Base-by-base conservation (phyloP, 2,113 vertebrate genomes). In the Polypterus senegalus region DNA sequence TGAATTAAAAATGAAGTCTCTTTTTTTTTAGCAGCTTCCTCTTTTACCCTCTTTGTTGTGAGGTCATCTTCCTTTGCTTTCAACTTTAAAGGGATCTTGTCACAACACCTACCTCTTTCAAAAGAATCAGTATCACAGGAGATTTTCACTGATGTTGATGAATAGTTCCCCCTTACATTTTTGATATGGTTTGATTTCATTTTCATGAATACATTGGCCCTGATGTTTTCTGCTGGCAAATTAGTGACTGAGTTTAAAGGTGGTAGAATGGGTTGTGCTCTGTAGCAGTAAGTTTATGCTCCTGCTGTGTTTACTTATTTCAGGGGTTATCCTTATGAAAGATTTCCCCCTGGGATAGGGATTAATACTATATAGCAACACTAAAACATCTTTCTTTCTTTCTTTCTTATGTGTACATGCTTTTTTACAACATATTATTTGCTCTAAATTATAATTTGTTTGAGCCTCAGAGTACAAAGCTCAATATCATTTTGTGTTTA, bases 171-270 rank as follows among this genome's bases (percentile, higher is more conserved):
- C 65, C 62, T 59, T 70, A 65, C 73, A 73, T 56, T 70, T 56
- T 68, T 72, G 68, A 71, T 46, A 60, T 69, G 69, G 65, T 73
- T 67, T 74, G 72, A 76, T 77, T 75, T 77, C 69, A 76, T 9
- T 57, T 44, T 57, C 56, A 43, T 27, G 74, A 78, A 75, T 81
- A 74, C 55, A 81, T 85, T 82, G 74, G 66, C 65, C 59, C 6
- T 79, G 72, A 77, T 83, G 67, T 81, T 69, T 74, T 67, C 71
- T 70, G 60, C 67, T 68, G 72, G 69, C 74, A 81, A 82, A 84
- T 85, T 79, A 79, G 77, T 71, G 80, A 82, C 84, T 80, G 67
- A 76, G 66, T 76, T 77, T 76, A 69, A 64, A 68, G 62, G 70
- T 70, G 27, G 27, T 1, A 27, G 27, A 27, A 27, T 27, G 27